Base-by-base conservation (phyloP, 2,113 vertebrate species). In the Caracal caracal region DNA sequence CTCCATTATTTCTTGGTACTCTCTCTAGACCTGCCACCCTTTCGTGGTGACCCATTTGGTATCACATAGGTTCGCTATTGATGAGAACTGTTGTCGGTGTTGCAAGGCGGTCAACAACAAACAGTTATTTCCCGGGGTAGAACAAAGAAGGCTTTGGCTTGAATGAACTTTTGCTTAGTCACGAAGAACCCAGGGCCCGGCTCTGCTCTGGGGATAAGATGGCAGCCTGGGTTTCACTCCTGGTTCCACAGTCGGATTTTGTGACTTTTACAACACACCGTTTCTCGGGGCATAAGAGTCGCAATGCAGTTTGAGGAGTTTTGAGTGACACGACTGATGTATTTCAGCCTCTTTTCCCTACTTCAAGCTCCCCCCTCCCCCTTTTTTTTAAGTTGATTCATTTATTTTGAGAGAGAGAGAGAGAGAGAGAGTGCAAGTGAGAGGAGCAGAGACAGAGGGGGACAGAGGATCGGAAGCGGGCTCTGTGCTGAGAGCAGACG, bases 31-130 rank as follows among this genome's bases (percentile, higher is more conserved):
- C 16, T 37, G 2, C 33, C 22, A 61, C 22, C 17, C 61, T 83
- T 91, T 91, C 17, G 81, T 56, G 80, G 81, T 47, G 66, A 81
- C 35, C 40, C 2, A 12, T 82, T 75, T 51, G 9, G 71, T 93
- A 20, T 17, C 89, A 94, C 19, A 33, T 43, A 6, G 82, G 22
- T 78, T 93, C 40, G 59, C 10, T 35, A 12, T 49, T 70, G 40
- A 85, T 65, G 43, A 83, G 94, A 96, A 90, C 37, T 6, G 53
- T 43, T 75, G 82, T 87, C 40, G 40, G 28, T 80, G 63, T 92
- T 89, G 83, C 43, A 79, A 19, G 26, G 43, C 87, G 51, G 30
- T 47, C 70, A 49, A 65, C 93, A 71, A 75, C 17, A 71, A 81
- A 86, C 40, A 73, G 56, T n/a, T n/a, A 59, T 47, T 88, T 88